Base-by-base conservation (phyloP, 2,888 invertebrate genomes). In the Eupithecia inturbata region DNA sequence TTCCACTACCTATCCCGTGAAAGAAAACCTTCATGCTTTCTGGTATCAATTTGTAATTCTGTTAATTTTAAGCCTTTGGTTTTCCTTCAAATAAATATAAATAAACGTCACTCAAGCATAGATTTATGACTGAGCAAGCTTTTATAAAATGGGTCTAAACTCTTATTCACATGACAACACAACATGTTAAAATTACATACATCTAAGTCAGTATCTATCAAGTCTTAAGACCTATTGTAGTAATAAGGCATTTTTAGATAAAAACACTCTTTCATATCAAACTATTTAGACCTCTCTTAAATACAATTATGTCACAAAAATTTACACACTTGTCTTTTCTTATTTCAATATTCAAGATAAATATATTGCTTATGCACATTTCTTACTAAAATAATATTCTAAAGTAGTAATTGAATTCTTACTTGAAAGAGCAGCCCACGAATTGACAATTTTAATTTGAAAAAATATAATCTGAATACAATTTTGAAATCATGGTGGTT, bases 221-320 rank as follows among this genome's bases (percentile, higher is more conserved):
- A 93, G 93, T 93, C 93, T 94, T 94, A 93, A 84, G 83, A 91
- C 88, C 92, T 93, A 93, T 88, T 90, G 90, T 93, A 92, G 90
- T 93, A 92, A 91, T 94, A 94, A 94, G 94, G 94, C 94, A 94
- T 92, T 93, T 92, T 93, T 92, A 91, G 89, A 92, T 92, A 93
- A 91, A 63, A 92, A 92, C 91, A 93, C 89, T 91, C 90, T 92
- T 88, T 89, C 88, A 92, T 94, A 94, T 91, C 91, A 94, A 94
- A 94, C 94, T 94, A 94, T 93, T 64, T 91, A 90, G 76, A 90
- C 92, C 93, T 94, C 88, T 89, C 89, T 88, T 91, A 90, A 73
- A 76, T 76, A 84, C 85, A 88, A 84, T 87, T 89, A 88, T 88
- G 85, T 88, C 87, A 89, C 88, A 89, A 88, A 88, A 91, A 91